Conservation (phyloP, 2,888 invertebrate species). For the Stenotaenia linearis region DNA sequence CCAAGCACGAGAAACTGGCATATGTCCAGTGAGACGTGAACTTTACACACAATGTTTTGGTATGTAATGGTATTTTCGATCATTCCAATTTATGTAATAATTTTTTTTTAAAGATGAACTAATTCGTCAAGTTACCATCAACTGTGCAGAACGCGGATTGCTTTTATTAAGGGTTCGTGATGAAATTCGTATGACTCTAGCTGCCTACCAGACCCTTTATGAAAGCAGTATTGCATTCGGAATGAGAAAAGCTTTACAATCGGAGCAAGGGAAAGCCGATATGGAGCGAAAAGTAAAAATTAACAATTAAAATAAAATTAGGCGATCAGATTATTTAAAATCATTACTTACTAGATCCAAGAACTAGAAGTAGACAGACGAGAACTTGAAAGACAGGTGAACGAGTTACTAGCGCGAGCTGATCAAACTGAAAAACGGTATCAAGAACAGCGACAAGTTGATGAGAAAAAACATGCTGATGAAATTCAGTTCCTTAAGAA, state of each 20-base stretch:
- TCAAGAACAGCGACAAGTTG: slow-evolving; percentile 73
- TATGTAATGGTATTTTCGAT: slow-evolving; percentile 45
- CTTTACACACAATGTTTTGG: slow-evolving; percentile 94
- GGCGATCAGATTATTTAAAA: neutral
- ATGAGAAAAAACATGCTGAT: slow-evolving; percentile 86
- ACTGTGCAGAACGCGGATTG: slow-evolving; percentile 93
- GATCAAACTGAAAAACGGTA: slow-evolving; percentile 50
- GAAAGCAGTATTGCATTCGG: slow-evolving; percentile 97
- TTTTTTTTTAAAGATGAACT: slow-evolving; percentile 61
- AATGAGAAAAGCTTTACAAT: slow-evolving; percentile 93
- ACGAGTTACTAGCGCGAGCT: slow-evolving; percentile 49
- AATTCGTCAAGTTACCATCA: slow-evolving; percentile 88
- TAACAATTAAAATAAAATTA: neutral
- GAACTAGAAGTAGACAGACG: slow-evolving; percentile 62
- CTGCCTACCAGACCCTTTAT: slow-evolving; percentile 92
- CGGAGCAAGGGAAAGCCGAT: slow-evolving; percentile 82
- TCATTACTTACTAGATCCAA: slow-evolving; percentile 54
- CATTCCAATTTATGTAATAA: slow-evolving; percentile 40
- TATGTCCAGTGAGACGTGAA: slow-evolving; percentile 88
- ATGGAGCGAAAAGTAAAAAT: slow-evolving; percentile 56
- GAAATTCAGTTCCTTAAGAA: slow-evolving; percentile 87
- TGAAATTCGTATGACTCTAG: slow-evolving; percentile 92
- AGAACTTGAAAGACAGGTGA: slow-evolving; percentile 57
- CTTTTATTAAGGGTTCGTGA: slow-evolving; percentile 85
- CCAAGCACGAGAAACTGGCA: slow-evolving; percentile 94